A percentile compares a stretch with the other conserved stretches of the same genome.
Conservation (phyloP, 2,113 vertebrate species). For the Monopterus albus region DNA sequence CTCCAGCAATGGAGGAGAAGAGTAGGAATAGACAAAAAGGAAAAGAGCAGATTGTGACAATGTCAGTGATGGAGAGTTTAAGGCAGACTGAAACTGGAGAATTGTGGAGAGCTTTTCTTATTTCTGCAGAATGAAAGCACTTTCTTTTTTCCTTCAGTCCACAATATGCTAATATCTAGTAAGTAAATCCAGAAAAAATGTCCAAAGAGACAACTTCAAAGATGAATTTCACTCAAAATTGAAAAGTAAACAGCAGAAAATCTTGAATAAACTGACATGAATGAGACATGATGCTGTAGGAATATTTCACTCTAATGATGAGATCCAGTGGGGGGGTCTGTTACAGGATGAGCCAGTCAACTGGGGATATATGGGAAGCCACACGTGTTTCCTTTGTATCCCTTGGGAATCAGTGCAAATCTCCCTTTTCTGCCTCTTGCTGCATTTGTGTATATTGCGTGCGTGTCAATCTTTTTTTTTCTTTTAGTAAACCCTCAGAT, state of each 20-base stretch:
- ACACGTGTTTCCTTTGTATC: neutral
- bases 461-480: neutral
- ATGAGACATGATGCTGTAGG: neutral
- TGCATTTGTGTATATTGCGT: neutral
- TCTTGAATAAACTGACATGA: neutral
- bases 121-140: neutral
- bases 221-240: neutral
- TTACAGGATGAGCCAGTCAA: neutral
- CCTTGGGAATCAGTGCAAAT: neutral
- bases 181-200: neutral
- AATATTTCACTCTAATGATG: neutral
- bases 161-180: neutral
- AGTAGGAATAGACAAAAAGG: constrained; percentile 50
- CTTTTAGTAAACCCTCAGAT: neutral
- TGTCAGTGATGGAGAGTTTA: constrained; percentile 1
- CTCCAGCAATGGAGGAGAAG: constrained; percentile 64
- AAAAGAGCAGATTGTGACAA: constrained; percentile 34
- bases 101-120: constrained; percentile 1
- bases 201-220: neutral
- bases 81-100: neutral
- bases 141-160: neutral
- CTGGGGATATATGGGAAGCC: neutral
- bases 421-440: neutral
- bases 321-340: neutral
- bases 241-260: neutral